Evolutionary conservation across 2,888 invertebrate genomes (phyloP).

Genomic region (Pomacea canaliculata): DNA sequence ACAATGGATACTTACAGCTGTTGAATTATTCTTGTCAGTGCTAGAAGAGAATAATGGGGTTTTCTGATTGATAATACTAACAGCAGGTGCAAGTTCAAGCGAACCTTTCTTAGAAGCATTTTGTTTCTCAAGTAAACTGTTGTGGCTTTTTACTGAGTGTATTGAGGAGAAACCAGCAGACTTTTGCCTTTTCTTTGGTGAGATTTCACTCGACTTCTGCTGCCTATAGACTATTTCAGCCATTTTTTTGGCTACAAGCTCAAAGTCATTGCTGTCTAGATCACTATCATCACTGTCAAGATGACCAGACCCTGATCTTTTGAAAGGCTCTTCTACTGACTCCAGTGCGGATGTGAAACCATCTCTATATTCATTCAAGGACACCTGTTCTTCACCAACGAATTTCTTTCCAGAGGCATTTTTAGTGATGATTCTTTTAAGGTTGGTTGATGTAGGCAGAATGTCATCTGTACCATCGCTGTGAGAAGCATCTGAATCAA

Average conservation of each 20-base stretch:
- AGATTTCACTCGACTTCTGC: background rate
- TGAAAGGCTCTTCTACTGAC: too few species aligned
- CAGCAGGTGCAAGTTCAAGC: too few species aligned
- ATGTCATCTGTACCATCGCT: background rate
- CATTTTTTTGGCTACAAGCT: conserved; percentile 30
- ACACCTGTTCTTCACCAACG: too few species aligned
- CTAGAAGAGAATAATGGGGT: background rate
- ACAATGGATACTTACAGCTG: too few species aligned
- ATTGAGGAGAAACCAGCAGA: background rate
- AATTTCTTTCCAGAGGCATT: background rate
- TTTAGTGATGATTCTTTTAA: background rate
- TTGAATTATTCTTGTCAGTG: background rate
- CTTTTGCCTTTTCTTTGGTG: background rate
- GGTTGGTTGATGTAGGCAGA: background rate
- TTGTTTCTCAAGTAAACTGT: background rate
- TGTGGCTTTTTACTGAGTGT: too few species aligned
- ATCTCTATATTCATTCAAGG: too few species aligned
- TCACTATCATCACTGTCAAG: conserved; percentile 30
- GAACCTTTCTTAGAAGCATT: too few species aligned
- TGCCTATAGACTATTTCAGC: conserved; percentile 7
- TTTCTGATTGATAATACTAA: too few species aligned
- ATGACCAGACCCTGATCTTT: background rate
- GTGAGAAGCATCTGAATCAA: background rate
- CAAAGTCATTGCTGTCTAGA: conserved; percentile 35
- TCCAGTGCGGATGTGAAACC: too few species aligned